These are phyloP conservation scores for Sinhomidia bicolor DNA, from an alignment of 2,888 invertebrate species.

Conservation along the genomic window DNA sequence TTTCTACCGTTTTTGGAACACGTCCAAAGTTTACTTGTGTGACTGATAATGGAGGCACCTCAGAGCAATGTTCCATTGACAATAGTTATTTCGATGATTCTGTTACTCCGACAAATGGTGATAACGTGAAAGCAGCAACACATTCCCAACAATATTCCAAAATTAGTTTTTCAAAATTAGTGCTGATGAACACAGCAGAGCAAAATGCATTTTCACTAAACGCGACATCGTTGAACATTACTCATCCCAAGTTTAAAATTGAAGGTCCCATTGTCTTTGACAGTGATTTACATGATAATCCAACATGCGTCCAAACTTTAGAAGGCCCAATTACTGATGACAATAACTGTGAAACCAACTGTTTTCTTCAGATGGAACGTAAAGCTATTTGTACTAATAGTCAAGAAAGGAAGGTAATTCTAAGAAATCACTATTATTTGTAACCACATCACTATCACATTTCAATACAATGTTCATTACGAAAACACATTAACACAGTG, in stretches of 20 bases:
- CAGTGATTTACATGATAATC: constrained; percentile 49
- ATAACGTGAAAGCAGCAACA: not conserved
- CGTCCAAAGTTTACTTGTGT: constrained; percentile 38
- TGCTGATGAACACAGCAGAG: not conserved
- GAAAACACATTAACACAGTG: not conserved
- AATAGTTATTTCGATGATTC: constrained; percentile 23
- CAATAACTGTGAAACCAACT: constrained; percentile 62
- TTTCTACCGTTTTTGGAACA: constrained; percentile 8
- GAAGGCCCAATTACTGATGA: not conserved
- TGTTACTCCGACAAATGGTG: not conserved
- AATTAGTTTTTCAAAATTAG: constrained; percentile 50
- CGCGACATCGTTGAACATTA: constrained; percentile 13
- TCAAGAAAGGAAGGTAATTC: constrained; percentile 80
- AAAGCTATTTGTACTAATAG: constrained; percentile 72
- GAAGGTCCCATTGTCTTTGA: constrained; percentile 54
- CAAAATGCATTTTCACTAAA: not conserved
- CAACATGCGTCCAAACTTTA: constrained; percentile 24
- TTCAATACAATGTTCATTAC: not conserved
- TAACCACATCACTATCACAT: not conserved
- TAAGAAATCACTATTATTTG: constrained; percentile 83
- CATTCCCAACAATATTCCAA: not conserved
- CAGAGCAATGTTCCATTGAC: constrained; percentile 37
- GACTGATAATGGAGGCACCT: not conserved
- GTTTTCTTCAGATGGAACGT: constrained; percentile 74
- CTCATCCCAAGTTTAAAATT: constrained; percentile 38